Evolutionary conservation across 1,140 invertebrate genomes (phyloP), one percentile per base, ranked within the genome.

Genomic region (Drosophila nikananu): DNA sequence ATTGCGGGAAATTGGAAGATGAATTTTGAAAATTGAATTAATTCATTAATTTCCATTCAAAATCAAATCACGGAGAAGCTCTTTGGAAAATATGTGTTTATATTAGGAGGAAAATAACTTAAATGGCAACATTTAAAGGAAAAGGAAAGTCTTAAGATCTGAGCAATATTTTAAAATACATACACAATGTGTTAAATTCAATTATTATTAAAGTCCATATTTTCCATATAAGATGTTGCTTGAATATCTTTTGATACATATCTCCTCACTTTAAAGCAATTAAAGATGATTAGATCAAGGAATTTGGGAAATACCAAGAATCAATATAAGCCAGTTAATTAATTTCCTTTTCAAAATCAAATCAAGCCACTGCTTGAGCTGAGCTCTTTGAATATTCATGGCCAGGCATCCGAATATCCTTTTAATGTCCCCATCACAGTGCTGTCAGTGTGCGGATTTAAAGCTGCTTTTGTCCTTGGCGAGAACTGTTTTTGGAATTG

Each of bases 401-500:
- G 19, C 15, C 67, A 23, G 62, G 17, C 37, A 44, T 49, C 48
- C 21, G 48, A 17, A 42, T 52, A 37, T 61, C 41, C 60, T 51
- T 63, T 41, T 76, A 66, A 55, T 67, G 19, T 68, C 3, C 8
- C n/a, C 19, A 57, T 48, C 55, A 70, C 62, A 54, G 66, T 55
- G 23, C 19, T 76, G 35, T 46, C 71, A 21, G 51, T 35, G 32
- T 57, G 25, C 10, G 63, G 55, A 77, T 30, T 77, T 55, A 77
- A 77, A 68, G 35, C 49, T 35, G 48, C 15, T 25, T 73, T 52
- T 37, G 54, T 61, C 42, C 64, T 68, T 66, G 48, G 61, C 32
- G 39, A 42, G 46, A 77, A 77, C 23, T 27, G 25, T 67, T 61
- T 52, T 52, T 54, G 52, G 52, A 80, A 86, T 77, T 80, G 77